Base-by-base conservation (phyloP, 2,113 vertebrate species). In the Toxotes jaculatrix region DNA sequence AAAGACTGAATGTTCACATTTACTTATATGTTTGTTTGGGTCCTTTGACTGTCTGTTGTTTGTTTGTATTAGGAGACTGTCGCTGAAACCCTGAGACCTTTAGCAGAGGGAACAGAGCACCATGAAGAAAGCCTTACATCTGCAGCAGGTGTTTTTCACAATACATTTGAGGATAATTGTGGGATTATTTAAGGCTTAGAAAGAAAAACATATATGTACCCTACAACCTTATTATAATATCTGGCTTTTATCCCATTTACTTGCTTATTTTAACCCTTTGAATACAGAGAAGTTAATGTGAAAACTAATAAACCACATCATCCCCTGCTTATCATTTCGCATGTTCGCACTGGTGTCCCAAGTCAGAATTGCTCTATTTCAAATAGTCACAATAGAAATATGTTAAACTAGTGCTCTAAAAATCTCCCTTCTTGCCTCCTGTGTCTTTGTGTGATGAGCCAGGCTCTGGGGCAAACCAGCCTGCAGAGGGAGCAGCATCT, bases 41-140 rank as follows among this genome's bases (percentile, higher is more conserved):
- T 83, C 23, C 8, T 23, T 10, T 73, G 45, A 68, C 38, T 77
- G 38, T 19, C 3, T 78, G 53, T 51, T 69, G 27, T 69, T 23
- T 78, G 13, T 82, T 77, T 77, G 27, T 71, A 9, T 2, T 23
- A 95, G 94, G 91, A 93, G 71, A 78, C 92, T 80, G 91, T 56
- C 27, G 84, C 92, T 85, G 94, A 93, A 86, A 94, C 91, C 57
- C 83, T 94, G 70, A 92, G 43, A 78, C 89, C 94, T 79, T 60
- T 83, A 64, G 88, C 73, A 45, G 90, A 88, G 45, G 83, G 62
- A 64, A 83, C 74, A 6, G 80, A 91, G 64, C 84, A 77, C 38
- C 81, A 85, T 90, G 91, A 69, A 19, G 81, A 82, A 61, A 65
- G 32, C 60, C 45, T 17, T 4, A 27, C 71, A 34, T 31, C 82